Conservation (phyloP, 2,113 vertebrate genomes). For the Chascanopsetta lugubris region DNA sequence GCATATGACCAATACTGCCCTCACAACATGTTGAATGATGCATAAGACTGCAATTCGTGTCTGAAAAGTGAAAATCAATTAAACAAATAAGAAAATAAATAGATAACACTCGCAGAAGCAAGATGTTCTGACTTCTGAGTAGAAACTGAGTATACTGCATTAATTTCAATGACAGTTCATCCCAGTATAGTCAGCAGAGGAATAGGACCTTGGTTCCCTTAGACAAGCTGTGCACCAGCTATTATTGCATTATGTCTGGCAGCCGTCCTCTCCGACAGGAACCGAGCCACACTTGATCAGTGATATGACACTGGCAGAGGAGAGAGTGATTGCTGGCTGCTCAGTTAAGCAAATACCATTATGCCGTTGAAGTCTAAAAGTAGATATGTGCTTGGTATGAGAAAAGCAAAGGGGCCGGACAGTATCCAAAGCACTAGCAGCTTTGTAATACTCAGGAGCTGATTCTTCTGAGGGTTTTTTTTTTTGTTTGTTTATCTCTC, state of each 20-base stretch:
- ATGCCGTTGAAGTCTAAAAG: constrained; percentile 63
- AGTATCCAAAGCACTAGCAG: constrained; percentile 38
- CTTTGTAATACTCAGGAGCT: constrained; percentile 51
- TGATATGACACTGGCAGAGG: constrained; percentile 64
- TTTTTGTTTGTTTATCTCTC: constrained; percentile 42
- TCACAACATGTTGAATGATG: too few relatives aligned
- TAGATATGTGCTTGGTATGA: constrained; percentile 57
- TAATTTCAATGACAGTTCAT: constrained; percentile 70
- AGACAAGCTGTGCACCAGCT: constrained; percentile 68
- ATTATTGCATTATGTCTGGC: constrained; percentile 73
- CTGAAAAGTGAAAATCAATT: too few relatives aligned
- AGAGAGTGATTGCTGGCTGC: constrained; percentile 61
- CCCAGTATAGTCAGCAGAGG: constrained; percentile 49
- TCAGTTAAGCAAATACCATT: constrained; percentile 70
- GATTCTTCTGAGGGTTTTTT: constrained; percentile 49
- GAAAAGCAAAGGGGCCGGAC: constrained; percentile 34
- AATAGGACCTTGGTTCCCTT: constrained; percentile 65
- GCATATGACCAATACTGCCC: too few relatives aligned
- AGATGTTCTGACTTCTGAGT: too few relatives aligned
- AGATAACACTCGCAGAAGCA: too few relatives aligned
- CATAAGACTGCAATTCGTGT: too few relatives aligned
- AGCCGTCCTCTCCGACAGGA: constrained; percentile 60
- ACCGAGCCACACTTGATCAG: constrained; percentile 69
- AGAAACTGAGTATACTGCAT: too few relatives aligned
- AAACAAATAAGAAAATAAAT: too few relatives aligned